Conservation (phyloP, 1,140 invertebrate species). For the Medauroidea extradentata region DNA sequence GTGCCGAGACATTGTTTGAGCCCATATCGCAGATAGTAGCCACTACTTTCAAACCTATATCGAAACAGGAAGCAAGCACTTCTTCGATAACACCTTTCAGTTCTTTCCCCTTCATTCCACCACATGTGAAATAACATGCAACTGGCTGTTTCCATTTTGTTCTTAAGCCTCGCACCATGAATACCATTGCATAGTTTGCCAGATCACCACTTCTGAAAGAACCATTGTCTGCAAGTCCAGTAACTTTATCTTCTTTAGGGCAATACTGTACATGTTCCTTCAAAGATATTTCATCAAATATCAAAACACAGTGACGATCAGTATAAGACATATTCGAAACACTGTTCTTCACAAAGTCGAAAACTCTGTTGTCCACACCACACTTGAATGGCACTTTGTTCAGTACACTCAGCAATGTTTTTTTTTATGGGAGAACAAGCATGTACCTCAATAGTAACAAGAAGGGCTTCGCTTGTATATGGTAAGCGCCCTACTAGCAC, state of each 20-base stretch:
- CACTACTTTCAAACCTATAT: constrained; percentile 6
- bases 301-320: not conserved
- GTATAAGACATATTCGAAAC: not conserved
- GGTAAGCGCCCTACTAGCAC: no score
- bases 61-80: constrained; percentile 8
- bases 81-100: not conserved
- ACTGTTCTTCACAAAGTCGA: not conserved
- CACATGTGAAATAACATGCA: no score
- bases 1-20: no score
- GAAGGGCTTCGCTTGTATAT: no score
- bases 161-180: no score
- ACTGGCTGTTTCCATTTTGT: no score
- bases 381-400: not conserved
- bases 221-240: not conserved
- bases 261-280: not conserved
- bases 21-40: no score
- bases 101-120: constrained; percentile 5
- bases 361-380: not conserved
- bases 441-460: no score
- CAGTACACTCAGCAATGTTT: not conserved
- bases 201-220: not conserved
- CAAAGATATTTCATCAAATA: not conserved
- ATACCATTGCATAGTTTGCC: no score
- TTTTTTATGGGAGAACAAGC: not conserved
- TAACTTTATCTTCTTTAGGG: not conserved